These are phyloP conservation scores for Meiosimyza platycephala DNA, from an alignment of 2,888 invertebrate genomes.

Conservation along the genomic window DNA sequence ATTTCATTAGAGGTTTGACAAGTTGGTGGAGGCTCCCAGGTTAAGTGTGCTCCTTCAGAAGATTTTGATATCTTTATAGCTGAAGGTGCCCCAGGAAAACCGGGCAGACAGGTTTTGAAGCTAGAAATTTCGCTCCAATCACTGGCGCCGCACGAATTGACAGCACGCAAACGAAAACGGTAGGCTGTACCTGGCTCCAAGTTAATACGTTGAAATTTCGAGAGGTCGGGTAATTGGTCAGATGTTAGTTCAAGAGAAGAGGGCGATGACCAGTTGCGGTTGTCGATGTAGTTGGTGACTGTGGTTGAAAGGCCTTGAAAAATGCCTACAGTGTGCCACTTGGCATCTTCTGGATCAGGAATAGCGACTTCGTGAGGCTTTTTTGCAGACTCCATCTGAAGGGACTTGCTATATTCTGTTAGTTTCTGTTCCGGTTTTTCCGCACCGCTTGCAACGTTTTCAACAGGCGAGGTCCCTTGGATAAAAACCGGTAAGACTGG, in stretches of 20 bases:
- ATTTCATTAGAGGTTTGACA: constrained; percentile 49
- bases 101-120: constrained; percentile 51
- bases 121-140: constrained; percentile 51
- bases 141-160: constrained; percentile 48
- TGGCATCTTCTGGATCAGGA: constrained; percentile 45
- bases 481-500: neutral
- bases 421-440: no score
- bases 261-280: constrained; percentile 44
- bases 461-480: neutral
- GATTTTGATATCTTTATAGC: constrained; percentile 52
- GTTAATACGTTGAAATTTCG: constrained; percentile 43
- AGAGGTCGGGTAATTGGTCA: constrained; percentile 47
- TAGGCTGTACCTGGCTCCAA: constrained; percentile 50
- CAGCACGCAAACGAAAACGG: constrained; percentile 49
- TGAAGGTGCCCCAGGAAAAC: constrained; percentile 51
- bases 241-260: constrained; percentile 38
- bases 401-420: no score
- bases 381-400: no score
- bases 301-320: constrained; percentile 45
- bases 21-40: constrained; percentile 51
- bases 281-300: constrained; percentile 48
- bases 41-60: constrained; percentile 50
- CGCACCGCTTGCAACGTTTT: neutral
- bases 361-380: neutral
- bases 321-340: constrained; percentile 52